These are phyloP conservation scores for Potamilus streckersoni DNA, from an alignment of 1,140 invertebrate genomes.

Conservation along the genomic window DNA sequence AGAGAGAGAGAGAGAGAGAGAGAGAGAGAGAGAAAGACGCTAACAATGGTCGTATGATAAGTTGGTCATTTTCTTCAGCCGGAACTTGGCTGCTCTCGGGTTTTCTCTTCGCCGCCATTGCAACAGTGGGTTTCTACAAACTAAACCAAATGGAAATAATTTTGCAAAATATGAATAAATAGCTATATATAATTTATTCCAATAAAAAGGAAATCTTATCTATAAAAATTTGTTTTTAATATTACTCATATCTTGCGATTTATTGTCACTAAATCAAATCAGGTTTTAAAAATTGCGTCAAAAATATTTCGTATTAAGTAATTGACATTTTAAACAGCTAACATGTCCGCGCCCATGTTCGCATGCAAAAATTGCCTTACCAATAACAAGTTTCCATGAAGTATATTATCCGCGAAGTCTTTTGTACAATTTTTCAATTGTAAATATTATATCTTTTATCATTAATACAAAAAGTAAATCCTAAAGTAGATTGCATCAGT, in stretches of 20 bases:
- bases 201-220: neutral
- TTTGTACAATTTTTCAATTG: no score
- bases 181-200: neutral
- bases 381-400: no score
- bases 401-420: no score
- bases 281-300: no score
- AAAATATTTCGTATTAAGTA: neutral
- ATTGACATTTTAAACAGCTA: neutral
- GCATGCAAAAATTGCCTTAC: no score
- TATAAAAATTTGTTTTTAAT: neutral
- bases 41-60: conserved; percentile 59
- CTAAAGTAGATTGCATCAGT: no score
- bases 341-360: conserved; percentile 25
- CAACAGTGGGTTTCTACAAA: no score
- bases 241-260: no score
- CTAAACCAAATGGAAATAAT: neutral
- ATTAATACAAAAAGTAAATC: no score
- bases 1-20: no score
- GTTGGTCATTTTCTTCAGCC: conserved; percentile 58
- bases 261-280: no score
- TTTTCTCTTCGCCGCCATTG: conserved; percentile 55
- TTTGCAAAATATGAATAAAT: neutral
- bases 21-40: neutral
- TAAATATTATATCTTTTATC: no score
- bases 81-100: conserved; percentile 49